Evolutionary conservation across 2,888 invertebrate species (phyloP), one percentile per base, ranked within the genome.

Genomic region (Kryphioiulus occultus): DNA sequence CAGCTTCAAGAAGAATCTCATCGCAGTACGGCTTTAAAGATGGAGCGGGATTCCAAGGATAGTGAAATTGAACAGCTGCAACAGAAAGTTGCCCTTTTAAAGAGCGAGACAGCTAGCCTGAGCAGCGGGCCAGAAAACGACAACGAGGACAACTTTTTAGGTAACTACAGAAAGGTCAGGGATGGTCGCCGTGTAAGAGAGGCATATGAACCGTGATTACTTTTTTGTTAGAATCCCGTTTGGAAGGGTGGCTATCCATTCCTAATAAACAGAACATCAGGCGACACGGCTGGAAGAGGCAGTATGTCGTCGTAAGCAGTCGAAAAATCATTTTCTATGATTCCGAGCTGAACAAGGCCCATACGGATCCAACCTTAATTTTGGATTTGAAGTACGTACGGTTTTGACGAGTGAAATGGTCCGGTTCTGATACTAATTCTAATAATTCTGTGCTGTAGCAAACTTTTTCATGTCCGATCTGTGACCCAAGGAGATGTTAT

Each of bases 401-500:
- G n/a, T 30, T 32, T 83, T 12, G 15, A 12, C 5, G 53, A 30
- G 78, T 1, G 9, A 15, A n/a, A 17, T 35, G 68, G 68, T 53
- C 26, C n/a, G 39, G 83, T 30, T 26, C n/a, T 39, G 26, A 7
- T 83, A 0, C 30, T 39, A 10, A 32, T n/a, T 83, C 82, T 7
- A 7, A 82, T 1, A 10, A 88, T 82, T 90, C 88, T 89, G 87
- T 89, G 89, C 92, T 92, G 19, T 93, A 98, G 99, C 93, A 99
- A 99, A 94, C 96, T 99, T 92, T 99, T 98, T 94, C 99, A 99
- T 93, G 99, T 99, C 90, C 95, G 99, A 90, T 96, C 98, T 89
- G 99, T 99, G 90, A 99, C 99, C 89, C 99, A 99, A 93, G 99
- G 99, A 91, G 99, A 99, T 94, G 99, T 99, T 91, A 98, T 99